A percentile compares a stretch with the other conserved stretches of the same genome.
Evolutionary conservation across 1,140 invertebrate species (phyloP).

Genomic region (Tetragonula clypearis): DNA sequence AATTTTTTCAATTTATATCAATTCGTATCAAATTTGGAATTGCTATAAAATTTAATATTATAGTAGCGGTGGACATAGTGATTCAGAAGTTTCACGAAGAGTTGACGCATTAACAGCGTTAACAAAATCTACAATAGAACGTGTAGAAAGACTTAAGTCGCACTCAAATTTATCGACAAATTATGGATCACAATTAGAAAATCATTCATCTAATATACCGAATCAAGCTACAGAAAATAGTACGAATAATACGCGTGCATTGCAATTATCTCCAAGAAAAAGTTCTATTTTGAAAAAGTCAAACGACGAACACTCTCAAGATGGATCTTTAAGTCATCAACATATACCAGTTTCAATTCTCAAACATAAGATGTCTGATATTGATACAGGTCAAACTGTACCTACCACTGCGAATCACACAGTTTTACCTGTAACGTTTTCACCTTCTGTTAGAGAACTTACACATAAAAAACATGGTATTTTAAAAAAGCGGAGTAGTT

Average conservation of each 20-base stretch:
- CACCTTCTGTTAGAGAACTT: slow-evolving; percentile 77
- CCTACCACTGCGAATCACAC: slow-evolving; percentile 71
- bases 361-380: slow-evolving; percentile 88
- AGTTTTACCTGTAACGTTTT: slow-evolving; percentile 72
- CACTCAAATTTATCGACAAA: slow-evolving; percentile 71
- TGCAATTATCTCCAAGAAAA: slow-evolving; percentile 67
- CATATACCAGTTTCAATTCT: slow-evolving; percentile 87
- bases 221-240: slow-evolving; percentile 37
- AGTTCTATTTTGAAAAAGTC: slow-evolving; percentile 69
- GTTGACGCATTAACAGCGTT: slow-evolving; percentile 85
- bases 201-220: slow-evolving; percentile 15
- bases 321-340: slow-evolving; percentile 73
- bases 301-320: slow-evolving; percentile 75
- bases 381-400: slow-evolving; percentile 81
- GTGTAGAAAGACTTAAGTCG: slow-evolving; percentile 85
- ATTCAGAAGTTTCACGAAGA: slow-evolving; percentile 82
- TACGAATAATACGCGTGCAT: slow-evolving; percentile 49
- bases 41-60: slow-evolving; percentile 36
- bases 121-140: slow-evolving; percentile 86
- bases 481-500: slow-evolving; percentile 89
- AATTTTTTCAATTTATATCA: not conserved
- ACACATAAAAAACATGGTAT: slow-evolving; percentile 89
- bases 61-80: slow-evolving; percentile 50
- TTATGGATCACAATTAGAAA: slow-evolving; percentile 34
- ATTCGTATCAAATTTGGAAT: not conserved